Conservation (phyloP, 2,888 invertebrate species). For the Rotaria magnacalcarata region DNA sequence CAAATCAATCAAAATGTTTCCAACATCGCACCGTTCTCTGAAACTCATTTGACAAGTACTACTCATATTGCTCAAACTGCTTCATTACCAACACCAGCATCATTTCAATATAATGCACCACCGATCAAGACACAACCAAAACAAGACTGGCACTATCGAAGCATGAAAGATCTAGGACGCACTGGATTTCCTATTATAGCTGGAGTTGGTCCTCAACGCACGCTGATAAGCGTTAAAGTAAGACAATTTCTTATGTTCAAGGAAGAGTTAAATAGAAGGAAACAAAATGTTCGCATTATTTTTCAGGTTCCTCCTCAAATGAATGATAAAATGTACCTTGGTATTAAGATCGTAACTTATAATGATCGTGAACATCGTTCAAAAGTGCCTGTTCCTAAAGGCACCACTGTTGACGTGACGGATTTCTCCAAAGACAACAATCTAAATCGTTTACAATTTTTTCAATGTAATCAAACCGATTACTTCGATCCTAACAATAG, state of each 20-base stretch:
- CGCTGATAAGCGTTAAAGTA: not conserved
- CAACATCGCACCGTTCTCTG: too few species aligned
- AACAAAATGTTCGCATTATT: not conserved
- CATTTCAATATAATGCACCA: not conserved
- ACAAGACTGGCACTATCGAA: not conserved
- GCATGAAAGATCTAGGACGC: not conserved
- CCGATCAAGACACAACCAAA: not conserved
- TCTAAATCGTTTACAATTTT: not conserved
- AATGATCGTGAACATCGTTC: not conserved
- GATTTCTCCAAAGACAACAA: not conserved
- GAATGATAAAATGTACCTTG: not conserved
- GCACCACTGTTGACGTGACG: not conserved
- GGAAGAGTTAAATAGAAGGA: not conserved
- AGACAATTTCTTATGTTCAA: not conserved
- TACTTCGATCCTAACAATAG: not conserved
- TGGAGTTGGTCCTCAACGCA: not conserved
- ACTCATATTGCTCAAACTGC: not conserved
- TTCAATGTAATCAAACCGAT: not conserved
- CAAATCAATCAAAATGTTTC: not conserved
- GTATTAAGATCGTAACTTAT: not conserved
- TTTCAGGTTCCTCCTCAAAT: not conserved
- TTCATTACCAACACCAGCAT: not conserved
- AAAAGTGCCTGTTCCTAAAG: not conserved
- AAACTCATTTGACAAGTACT: not conserved
- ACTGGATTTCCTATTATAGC: not conserved